Base-by-base conservation (phyloP, 2,797 vertebrate species). In the Cheirogaleus major region DNA sequence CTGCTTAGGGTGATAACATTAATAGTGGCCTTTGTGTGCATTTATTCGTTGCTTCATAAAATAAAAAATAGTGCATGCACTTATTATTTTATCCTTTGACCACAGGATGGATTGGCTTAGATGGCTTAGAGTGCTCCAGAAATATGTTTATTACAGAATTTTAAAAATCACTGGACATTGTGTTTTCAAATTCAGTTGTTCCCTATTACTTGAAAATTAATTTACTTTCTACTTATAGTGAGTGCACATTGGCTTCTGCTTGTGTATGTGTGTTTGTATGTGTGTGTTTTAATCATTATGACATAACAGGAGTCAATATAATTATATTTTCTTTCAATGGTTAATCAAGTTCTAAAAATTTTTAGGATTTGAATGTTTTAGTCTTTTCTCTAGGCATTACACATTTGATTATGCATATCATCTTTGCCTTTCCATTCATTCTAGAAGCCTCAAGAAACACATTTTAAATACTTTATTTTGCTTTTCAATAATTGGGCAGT, bases 251-350 rank as follows among this genome's bases (percentile, higher is more conserved):
- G 82, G 14, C 11, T 55, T 78, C 11, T 57, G n/a, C 50, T 27
- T 57, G 67, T 55, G n/a, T 97, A 7, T 52, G 52, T 52, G 18
- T 55, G 88, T 87, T 23, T 83, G 59, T 63, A 23, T 97, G 69
- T 95, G 91, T 76, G 88, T 92, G 7, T 97, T 88, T 91, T 96
- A 96, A 97, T 95, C 97, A 96, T 43, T 97, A 89, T 69, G 52
- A 97, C 96, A 98, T 57, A 96, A 76, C 90, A 97, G 87, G 41
- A 90, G 92, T 96, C 95, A 98, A 98, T 98, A 96, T 92, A 97
- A 96, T 98, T 97, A 97, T 75, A 92, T 98, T 89, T 94, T 82
- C 80, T 97, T 97, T 76, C 93, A 97, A 63, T 91, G 93, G 83
- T 98, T 98, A 97, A 98, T 97, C 94, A 91, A 52, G 93, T 95